A percentile compares a stretch with the other conserved stretches of the same genome.
Evolutionary conservation across 2,113 vertebrate species (phyloP).

Genomic region (Dendropsophus ebraccatus): DNA sequence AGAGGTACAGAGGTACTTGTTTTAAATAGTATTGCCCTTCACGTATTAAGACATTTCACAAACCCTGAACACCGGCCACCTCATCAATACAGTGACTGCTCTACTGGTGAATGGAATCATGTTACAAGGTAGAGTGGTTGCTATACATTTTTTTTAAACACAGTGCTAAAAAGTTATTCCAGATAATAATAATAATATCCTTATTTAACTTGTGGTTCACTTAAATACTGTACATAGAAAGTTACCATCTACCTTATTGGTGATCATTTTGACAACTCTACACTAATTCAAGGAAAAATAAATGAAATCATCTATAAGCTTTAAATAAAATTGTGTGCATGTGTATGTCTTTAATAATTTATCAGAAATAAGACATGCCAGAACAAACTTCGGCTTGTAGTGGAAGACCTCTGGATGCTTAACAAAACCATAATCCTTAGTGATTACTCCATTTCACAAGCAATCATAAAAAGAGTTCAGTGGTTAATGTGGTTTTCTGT

Average conservation of each 20-base stretch:
- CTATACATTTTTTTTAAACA: no score
- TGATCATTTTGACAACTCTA: neutral
- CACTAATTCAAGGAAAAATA: conserved; percentile 10
- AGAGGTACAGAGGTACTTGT: no score
- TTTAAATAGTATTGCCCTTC: no score
- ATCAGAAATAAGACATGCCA: conserved; percentile 52
- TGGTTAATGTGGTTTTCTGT: conserved; percentile 46
- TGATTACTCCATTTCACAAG: conserved; percentile 42
- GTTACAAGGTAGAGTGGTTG: no score
- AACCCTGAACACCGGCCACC: no score
- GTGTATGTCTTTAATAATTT: conserved; percentile 38
- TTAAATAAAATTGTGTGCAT: conserved; percentile 14
- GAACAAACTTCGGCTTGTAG: conserved; percentile 45
- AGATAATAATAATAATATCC: no score
- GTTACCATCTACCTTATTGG: neutral
- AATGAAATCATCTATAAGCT: conserved; percentile 7
- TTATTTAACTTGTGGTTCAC: neutral
- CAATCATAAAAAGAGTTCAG: conserved; percentile 43
- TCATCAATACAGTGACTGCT: no score
- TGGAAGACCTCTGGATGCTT: conserved; percentile 47
- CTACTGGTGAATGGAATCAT: no score
- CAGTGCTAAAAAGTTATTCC: no score
- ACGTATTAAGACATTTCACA: no score
- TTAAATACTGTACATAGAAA: neutral
- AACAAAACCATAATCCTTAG: conserved; percentile 55